These are phyloP conservation scores for Antechinus stuartii DNA, from an alignment of 2,113 vertebrate genomes.

Conservation along the genomic window DNA sequence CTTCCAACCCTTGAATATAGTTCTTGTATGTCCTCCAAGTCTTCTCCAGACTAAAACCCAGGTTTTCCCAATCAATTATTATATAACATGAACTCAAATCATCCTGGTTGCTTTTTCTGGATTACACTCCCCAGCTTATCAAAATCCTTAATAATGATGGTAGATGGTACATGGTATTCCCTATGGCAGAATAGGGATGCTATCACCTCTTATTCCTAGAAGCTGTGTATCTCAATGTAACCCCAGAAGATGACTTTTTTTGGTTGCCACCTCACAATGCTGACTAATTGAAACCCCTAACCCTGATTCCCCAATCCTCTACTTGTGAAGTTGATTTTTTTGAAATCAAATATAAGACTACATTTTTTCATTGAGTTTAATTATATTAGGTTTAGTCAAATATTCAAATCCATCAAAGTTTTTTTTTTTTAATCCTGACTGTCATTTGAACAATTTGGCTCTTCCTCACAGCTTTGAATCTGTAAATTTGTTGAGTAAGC, in stretches of 20 bases:
- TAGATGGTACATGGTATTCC: background rate
- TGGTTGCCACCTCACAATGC: background rate
- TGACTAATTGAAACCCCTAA: background rate
- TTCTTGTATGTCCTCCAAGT: no score
- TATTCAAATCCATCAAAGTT: background rate
- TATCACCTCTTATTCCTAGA: background rate
- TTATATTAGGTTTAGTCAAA: background rate
- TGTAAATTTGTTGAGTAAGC: background rate
- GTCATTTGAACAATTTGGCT: background rate
- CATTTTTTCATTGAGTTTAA: background rate
- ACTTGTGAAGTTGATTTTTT: background rate
- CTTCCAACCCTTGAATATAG: background rate
- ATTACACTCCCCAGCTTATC: background rate
- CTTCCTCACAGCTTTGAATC: background rate
- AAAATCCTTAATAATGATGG: background rate
- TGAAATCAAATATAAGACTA: background rate
- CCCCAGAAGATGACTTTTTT: background rate
- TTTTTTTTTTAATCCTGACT: background rate
- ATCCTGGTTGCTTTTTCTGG: background rate
- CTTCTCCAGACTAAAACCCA: background rate
- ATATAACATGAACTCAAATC: background rate
- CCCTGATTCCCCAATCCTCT: background rate
- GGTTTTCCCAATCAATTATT: background rate
- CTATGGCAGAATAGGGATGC: background rate
- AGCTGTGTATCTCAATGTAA: background rate